These are phyloP conservation scores for Nycticebus coucang DNA, from an alignment of 2,113 vertebrate genomes.

Conservation along the genomic window DNA sequence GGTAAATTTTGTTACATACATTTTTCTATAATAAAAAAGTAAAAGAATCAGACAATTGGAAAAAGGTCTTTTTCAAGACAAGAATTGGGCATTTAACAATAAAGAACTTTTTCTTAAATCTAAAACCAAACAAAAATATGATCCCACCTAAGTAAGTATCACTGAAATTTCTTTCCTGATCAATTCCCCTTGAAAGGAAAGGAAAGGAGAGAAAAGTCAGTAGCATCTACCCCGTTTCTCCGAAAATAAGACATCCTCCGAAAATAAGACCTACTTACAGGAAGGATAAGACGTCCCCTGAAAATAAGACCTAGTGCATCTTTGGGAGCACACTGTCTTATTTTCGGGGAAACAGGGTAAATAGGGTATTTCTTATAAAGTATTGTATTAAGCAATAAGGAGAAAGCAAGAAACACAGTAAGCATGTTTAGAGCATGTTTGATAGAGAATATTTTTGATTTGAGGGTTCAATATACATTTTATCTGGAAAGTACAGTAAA, in stretches of 20 bases:
- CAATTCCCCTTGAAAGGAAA: background rate
- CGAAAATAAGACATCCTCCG: no score
- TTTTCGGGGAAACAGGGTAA: no score
- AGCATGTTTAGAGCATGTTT: background rate
- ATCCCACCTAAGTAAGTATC: background rate
- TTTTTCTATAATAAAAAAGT: background rate
- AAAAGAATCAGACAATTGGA: background rate
- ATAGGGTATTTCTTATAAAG: background rate
- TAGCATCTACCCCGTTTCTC: no score
- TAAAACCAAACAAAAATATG: background rate
- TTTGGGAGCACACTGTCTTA: no score
- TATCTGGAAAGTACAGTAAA: background rate
- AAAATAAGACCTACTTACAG: no score
- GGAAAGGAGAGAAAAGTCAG: background rate
- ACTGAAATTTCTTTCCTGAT: constrained; percentile 1
- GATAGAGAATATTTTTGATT: background rate
- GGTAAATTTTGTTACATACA: background rate
- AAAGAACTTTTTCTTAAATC: background rate
- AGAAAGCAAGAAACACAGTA: background rate
- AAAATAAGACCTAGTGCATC: no score
- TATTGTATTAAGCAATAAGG: background rate
- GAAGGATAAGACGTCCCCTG: no score
- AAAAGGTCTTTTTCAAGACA: background rate
- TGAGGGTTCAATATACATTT: background rate
- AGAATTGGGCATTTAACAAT: background rate